Conservation (phyloP, 2,888 invertebrate species). For the Chelonus formosanus region DNA sequence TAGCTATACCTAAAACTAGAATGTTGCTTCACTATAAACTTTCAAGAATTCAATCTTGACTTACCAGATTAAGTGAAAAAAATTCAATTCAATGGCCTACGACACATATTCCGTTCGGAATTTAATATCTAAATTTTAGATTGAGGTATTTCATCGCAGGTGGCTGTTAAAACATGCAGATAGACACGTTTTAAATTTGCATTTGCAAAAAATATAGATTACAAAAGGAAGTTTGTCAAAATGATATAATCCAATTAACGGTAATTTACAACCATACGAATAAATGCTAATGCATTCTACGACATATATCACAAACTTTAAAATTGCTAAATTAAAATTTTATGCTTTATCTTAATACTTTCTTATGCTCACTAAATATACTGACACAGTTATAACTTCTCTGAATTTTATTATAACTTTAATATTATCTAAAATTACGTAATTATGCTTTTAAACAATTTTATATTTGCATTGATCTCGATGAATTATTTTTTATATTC, state of each 20-base stretch:
- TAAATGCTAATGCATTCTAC: too few relatives aligned
- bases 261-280: not conserved
- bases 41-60: not conserved
- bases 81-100: not conserved
- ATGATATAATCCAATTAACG: constrained; percentile 2
- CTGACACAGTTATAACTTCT: too few relatives aligned
- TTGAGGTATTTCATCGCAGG: constrained; percentile 2
- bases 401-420: too few relatives aligned
- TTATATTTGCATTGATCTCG: too few relatives aligned
- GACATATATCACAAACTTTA: too few relatives aligned
- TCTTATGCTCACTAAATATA: too few relatives aligned
- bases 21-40: constrained; percentile 11
- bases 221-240: not conserved
- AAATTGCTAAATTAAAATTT: too few relatives aligned
- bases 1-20: constrained; percentile 7
- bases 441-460: too few relatives aligned
- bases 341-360: too few relatives aligned
- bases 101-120: too few relatives aligned
- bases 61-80: not conserved
- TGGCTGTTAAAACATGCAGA: not conserved
- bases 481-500: too few relatives aligned
- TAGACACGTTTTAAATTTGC: not conserved
- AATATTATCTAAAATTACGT: too few relatives aligned
- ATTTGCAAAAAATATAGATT: constrained; percentile 4
- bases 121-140: not conserved